Evolutionary conservation across 2,113 vertebrate species (phyloP).

Genomic region (Apistogramma diplotaenia): DNA sequence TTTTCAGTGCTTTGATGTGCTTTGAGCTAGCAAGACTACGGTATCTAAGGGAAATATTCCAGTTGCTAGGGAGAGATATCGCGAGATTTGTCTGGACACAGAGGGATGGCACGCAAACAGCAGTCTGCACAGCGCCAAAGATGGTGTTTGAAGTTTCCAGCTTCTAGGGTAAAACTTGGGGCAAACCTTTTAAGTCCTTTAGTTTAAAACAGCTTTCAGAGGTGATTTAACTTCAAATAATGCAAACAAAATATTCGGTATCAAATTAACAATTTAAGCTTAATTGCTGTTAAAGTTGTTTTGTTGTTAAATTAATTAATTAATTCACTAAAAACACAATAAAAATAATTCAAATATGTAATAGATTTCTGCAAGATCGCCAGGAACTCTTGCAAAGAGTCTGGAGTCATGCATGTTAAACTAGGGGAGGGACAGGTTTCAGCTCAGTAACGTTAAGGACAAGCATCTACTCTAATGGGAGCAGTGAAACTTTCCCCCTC

Average conservation of each 20-base stretch:
- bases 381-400: background rate
- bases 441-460: conserved; percentile 35
- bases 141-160: no score
- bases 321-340: background rate
- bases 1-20: background rate
- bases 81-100: conserved; percentile 39
- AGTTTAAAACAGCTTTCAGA: background rate
- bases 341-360: background rate
- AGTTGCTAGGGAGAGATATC: conserved; percentile 62
- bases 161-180: background rate
- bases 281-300: background rate
- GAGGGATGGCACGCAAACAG: background rate
- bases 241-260: background rate
- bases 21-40: background rate
- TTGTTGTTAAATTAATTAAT: background rate
- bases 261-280: background rate
- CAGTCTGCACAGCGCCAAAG: no score
- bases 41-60: conserved; percentile 64
- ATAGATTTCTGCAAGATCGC: background rate
- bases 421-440: conserved; percentile 17
- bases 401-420: background rate
- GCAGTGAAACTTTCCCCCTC: conserved; percentile 23
- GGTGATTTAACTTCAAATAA: background rate
- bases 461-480: conserved; percentile 6
- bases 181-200: background rate